Base-by-base conservation (phyloP, 1,140 invertebrate species). In the Radopholus similis region DNA sequence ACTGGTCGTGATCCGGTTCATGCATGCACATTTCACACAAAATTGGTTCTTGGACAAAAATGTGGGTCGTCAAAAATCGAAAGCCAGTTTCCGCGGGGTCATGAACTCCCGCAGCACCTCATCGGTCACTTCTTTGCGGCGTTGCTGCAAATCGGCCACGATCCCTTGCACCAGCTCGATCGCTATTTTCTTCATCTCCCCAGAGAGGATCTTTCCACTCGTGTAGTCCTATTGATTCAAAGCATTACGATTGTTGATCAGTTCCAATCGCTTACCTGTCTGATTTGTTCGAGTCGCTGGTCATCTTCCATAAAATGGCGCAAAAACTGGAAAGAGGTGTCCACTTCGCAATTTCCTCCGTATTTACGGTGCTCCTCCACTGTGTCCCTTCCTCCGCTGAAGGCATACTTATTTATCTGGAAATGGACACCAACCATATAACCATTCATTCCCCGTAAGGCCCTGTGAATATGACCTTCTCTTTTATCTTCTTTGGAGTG, bases 231-330 rank as follows among this genome's bases (percentile, higher is more conserved):
- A 57, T 85, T 83, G 18, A 68, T 23, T 15, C 6, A 68, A 11
- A n/a, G 30, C 34, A 34, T 51, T 64, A 6, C 2, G 44, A 62
- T 3, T 5, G 26, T 1, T 28, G 28, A 21, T 9, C 2, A 47
- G 15, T 47, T 32, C 30, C 30, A 58, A 18, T 58, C 28, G 76
- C 70, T 83, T 83, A 90, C 89, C 82, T 88, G 83, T 83, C 86
- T 85, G 71, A 96, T 90, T 83, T 93, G 83, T 76, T 90, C 90
- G 63, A 99, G 84, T 83, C 88, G 88, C 0, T 89, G 88, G 84
- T 97, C 95, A 85, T 97, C 92, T 70, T 97, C 93, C 51, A 97
- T 79, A 85, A 99, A 98, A 84, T 96, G 97, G 49, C 86, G 89
- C 1, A 99, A 85, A 86, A 97, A 95, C 83, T 98, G 94, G 85